phyloP scores from a whole-genome alignment of 2,888 invertebrate genomes.

The Gymnocheta viridis region DNA sequence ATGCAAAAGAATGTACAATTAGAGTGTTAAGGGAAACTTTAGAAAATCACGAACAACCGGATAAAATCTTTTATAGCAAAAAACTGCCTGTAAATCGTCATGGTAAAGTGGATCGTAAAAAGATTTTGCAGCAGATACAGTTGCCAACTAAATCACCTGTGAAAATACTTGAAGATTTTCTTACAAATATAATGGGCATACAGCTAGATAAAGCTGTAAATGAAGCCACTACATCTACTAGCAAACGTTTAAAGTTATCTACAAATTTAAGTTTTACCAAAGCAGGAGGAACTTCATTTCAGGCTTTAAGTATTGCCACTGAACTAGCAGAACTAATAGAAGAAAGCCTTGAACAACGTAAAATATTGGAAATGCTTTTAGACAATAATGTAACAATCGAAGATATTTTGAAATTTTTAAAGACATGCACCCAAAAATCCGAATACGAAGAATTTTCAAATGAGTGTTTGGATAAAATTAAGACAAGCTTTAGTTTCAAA shows the following conservation, averaged over 20 bases:
- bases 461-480: not conserved
- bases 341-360: slow-evolving; percentile 73
- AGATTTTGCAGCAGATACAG: slow-evolving; percentile 33
- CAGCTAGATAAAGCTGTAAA: not conserved
- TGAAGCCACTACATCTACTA: not conserved
- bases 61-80: slow-evolving; percentile 85
- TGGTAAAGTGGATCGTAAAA: slow-evolving; percentile 85
- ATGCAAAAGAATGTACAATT: not conserved
- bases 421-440: slow-evolving; percentile 11
- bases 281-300: slow-evolving; percentile 78
- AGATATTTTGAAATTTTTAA: slow-evolving; percentile 72
- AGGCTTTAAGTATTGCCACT: slow-evolving; percentile 76
- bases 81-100: slow-evolving; percentile 85
- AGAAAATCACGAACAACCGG: slow-evolving; percentile 84
- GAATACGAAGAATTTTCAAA: not conserved
- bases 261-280: slow-evolving; percentile 69
- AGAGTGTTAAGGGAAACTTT: slow-evolving; percentile 47
- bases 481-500: slow-evolving; percentile 54
- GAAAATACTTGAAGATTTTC: slow-evolving; percentile 83
- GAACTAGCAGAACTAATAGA: slow-evolving; percentile 75
- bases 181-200: slow-evolving; percentile 80
- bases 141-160: slow-evolving; percentile 77
- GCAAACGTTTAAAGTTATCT: slow-evolving; percentile 49
- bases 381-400: slow-evolving; percentile 72
- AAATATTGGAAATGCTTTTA: slow-evolving; percentile 75